Evolutionary conservation across 1,140 invertebrate species (phyloP).

Genomic region (Geopemphigus sp.): DNA sequence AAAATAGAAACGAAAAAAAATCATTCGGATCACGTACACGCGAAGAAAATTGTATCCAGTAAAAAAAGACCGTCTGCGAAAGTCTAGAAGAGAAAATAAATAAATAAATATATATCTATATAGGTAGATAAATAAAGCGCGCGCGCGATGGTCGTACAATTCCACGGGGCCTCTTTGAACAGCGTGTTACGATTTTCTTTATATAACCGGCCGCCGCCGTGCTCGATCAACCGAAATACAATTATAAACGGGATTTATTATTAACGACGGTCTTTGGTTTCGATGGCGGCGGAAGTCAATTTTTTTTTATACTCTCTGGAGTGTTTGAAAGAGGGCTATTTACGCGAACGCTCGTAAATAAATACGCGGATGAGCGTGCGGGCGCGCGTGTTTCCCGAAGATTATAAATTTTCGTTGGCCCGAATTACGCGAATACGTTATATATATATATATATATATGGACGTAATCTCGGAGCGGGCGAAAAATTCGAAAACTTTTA

Average conservation of each 20-base stretch:
- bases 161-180: slow-evolving; percentile 46
- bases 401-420: too few relatives aligned
- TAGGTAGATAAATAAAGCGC: slow-evolving; percentile 22
- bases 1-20: too few relatives aligned
- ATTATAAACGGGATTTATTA: slow-evolving; percentile 46
- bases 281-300: neutral
- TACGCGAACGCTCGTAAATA: too few relatives aligned
- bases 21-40: slow-evolving; percentile 38
- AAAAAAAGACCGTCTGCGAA: slow-evolving; percentile 28
- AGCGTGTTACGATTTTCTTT: slow-evolving; percentile 32
- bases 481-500: neutral
- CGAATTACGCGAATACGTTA: neutral
- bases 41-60: slow-evolving; percentile 45
- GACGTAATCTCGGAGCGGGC: neutral
- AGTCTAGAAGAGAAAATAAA: slow-evolving; percentile 40
- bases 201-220: neutral
- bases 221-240: slow-evolving; percentile 45
- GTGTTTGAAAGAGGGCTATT: neutral
- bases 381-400: neutral
- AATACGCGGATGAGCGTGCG: too few relatives aligned
- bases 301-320: too few relatives aligned
- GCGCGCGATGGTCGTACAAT: slow-evolving; percentile 22
- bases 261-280: slow-evolving; percentile 8
- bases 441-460: neutral
- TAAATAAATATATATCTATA: slow-evolving; percentile 28